A percentile compares a stretch with the other conserved stretches of the same genome.
These are phyloP conservation scores for Metacarcinus magister DNA, from an alignment of 2,888 invertebrate species.

Conservation along the genomic window DNA sequence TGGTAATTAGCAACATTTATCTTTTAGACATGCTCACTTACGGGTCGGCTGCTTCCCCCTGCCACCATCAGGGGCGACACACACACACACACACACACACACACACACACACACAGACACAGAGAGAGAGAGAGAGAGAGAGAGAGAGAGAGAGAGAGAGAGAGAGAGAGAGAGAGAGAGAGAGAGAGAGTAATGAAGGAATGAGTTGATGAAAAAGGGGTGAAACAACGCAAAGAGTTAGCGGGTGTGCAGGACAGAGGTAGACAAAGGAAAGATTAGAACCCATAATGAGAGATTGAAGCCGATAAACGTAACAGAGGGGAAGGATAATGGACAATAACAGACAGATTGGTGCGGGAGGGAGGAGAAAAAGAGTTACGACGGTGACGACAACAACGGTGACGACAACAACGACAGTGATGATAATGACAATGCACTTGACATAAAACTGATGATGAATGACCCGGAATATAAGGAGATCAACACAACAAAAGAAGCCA, in stretches of 20 bases:
- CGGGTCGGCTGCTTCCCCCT: slow-evolving; percentile 42
- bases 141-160: not conserved
- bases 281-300: not conserved
- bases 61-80: not conserved
- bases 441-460: not conserved
- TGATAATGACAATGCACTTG: slow-evolving; percentile 35
- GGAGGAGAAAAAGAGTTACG: not conserved
- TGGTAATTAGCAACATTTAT: slow-evolving; percentile 75
- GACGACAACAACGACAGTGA: not conserved
- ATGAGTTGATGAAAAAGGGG: slow-evolving; percentile 34
- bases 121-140: not conserved
- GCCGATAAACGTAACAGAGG: not conserved
- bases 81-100: not conserved
- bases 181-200: slow-evolving; percentile 34
- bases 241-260: slow-evolving; percentile 37
- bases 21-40: slow-evolving; percentile 75
- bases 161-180: slow-evolving; percentile 57
- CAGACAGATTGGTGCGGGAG: not conserved
- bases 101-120: slow-evolving; percentile 46
- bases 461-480: not conserved
- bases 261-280: slow-evolving; percentile 33
- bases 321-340: not conserved
- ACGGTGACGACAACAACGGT: not conserved
- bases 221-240: not conserved
- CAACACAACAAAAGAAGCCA: not conserved